phyloP scores from a whole-genome alignment of 2,113 vertebrate genomes.

The Oreamnos americanus region DNA sequence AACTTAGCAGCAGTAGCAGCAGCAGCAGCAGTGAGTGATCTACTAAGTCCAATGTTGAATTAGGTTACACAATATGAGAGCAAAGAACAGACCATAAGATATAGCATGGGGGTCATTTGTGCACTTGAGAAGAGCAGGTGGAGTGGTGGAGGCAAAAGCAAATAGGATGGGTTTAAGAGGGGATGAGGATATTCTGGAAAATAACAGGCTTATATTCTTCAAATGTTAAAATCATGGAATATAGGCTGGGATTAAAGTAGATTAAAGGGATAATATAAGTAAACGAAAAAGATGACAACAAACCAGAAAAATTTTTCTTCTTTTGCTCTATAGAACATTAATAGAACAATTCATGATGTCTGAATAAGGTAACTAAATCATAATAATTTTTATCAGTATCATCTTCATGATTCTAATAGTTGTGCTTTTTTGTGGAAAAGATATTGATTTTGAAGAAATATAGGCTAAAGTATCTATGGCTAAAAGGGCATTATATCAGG shows the following conservation, averaged over 20 bases:
- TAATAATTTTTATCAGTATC: neutral
- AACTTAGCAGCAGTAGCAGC: no score
- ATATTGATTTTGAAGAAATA: neutral
- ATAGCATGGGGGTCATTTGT: rapidly evolving
- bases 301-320: neutral
- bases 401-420: neutral
- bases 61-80: neutral
- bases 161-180: neutral
- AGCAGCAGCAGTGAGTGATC: neutral
- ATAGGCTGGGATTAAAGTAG: neutral
- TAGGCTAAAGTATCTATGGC: neutral
- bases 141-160: neutral
- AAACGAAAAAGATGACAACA: neutral
- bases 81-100: neutral
- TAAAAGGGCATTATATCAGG: neutral
- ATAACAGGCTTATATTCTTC: neutral
- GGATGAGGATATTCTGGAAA: neutral
- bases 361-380: neutral
- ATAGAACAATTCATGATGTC: neutral
- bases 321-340: neutral
- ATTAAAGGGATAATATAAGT: neutral
- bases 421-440: neutral
- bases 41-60: neutral
- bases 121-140: neutral
- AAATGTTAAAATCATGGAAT: neutral